Evolutionary conservation across 92 coral and sea anemone genomes (phyloP).

Genomic region (Actinernus sp.): DNA sequence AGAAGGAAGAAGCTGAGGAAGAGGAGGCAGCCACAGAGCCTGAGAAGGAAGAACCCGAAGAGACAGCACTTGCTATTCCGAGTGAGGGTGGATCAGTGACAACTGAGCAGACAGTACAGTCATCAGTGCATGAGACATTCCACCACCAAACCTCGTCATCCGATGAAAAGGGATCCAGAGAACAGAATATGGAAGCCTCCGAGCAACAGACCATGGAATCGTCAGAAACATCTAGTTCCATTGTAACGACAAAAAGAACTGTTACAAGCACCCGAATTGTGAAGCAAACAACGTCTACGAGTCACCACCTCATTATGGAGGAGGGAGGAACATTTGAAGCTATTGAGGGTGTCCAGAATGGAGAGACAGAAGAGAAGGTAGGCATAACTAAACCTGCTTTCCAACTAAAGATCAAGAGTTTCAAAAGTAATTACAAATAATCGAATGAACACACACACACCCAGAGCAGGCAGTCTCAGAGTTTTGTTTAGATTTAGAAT

Average conservation of each 20-base stretch:
- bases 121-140: conserved; percentile 31
- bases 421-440: background rate
- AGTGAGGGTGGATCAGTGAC: conserved; percentile 30
- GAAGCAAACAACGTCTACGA: conserved; percentile 70
- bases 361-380: conserved; percentile 73
- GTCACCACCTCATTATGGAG: conserved; percentile 69
- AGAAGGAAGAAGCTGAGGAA: conserved; percentile 48
- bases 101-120: conserved; percentile 31
- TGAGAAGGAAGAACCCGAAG: conserved; percentile 39
- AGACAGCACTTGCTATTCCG: conserved; percentile 10
- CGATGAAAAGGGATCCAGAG: conserved; percentile 56
- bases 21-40: conserved; percentile 52
- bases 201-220: conserved; percentile 37
- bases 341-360: conserved; percentile 76
- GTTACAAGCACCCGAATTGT: conserved; percentile 80
- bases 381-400: background rate
- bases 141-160: conserved; percentile 48
- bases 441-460: too few species aligned
- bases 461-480: too few species aligned
- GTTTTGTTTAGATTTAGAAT: too few species aligned
- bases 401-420: too few species aligned
- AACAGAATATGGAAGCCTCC: conserved; percentile 48
- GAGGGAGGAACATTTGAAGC: conserved; percentile 71
- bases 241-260: conserved; percentile 37
- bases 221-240: conserved; percentile 52